Conservation (phyloP, 64 coral and sea anemone genomes). For the Exaiptasia diaphana region DNA sequence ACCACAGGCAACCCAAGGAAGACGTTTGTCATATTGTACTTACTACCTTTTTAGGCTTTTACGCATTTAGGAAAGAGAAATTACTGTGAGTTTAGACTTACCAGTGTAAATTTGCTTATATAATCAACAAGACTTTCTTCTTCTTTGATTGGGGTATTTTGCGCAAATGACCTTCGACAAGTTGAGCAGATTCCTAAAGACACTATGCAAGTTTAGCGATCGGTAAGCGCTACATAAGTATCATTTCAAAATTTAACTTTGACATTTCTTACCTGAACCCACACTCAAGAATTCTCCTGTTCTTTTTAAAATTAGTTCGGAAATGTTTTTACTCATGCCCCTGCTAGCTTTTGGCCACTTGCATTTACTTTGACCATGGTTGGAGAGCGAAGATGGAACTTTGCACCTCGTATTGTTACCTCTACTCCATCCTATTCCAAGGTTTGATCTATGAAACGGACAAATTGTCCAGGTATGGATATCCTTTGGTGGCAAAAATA, state of each 20-base stretch:
- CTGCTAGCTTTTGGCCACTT: constrained; percentile 21
- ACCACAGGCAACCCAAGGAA: too few species aligned
- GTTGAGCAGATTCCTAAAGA: neutral
- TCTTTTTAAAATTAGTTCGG: neutral
- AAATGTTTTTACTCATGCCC: constrained; percentile 1
- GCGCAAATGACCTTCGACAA: neutral
- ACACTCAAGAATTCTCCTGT: constrained; percentile 12
- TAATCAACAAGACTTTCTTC: neutral
- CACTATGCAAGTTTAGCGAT: neutral
- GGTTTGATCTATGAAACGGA: constrained; percentile 2
- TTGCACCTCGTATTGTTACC: neutral
- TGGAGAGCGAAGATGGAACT: neutral
- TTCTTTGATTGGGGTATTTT: neutral
- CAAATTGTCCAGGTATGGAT: neutral
- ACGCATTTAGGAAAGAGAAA: too few species aligned
- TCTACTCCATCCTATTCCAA: constrained; percentile 1
- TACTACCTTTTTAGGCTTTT: neutral
- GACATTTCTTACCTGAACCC: constrained; percentile 18
- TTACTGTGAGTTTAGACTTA: too few species aligned
- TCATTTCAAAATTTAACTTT: neutral
- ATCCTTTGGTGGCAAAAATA: neutral
- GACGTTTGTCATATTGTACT: neutral
- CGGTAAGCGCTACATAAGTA: neutral
- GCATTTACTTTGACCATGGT: neutral
- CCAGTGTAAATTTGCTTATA: neutral